A percentile compares a stretch with the other conserved stretches of the same genome.
Evolutionary conservation across 2,113 vertebrate genomes (phyloP).

Genomic region (Heterotis niloticus): DNA sequence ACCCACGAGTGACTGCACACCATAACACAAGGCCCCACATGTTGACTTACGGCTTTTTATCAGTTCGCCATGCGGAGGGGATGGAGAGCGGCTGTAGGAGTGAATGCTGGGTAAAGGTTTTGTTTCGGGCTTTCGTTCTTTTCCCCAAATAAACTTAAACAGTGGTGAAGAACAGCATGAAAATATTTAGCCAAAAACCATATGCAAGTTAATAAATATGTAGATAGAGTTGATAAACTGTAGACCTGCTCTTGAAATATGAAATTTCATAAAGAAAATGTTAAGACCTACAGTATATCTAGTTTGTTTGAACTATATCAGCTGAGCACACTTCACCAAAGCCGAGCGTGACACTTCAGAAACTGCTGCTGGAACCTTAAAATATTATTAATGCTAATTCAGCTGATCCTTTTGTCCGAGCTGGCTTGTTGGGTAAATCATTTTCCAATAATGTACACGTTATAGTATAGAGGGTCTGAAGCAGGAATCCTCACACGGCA

Average conservation of each 20-base stretch:
- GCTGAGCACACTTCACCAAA: too few species aligned
- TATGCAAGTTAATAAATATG: neutral
- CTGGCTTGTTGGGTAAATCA: too few species aligned
- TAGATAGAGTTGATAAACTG: neutral
- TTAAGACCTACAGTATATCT: too few species aligned
- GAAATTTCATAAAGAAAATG: too few species aligned
- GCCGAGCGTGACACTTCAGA: too few species aligned
- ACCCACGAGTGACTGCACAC: neutral
- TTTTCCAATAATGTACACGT: too few species aligned
- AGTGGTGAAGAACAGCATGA: neutral
- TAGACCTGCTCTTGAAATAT: too few species aligned
- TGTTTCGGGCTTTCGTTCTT: neutral
- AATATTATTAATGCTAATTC: too few species aligned
- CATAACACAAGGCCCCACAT: neutral
- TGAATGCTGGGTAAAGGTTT: neutral
- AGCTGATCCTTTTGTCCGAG: too few species aligned
- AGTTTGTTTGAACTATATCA: too few species aligned
- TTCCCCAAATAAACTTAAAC: neutral
- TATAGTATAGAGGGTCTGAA: neutral
- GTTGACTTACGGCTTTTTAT: neutral
- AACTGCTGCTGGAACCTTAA: too few species aligned
- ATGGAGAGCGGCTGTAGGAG: neutral
- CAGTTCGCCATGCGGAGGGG: neutral
- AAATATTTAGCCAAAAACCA: too few species aligned
- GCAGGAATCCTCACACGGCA: neutral